Conservation (phyloP, 2,888 invertebrate species). For the Lordiphosa fenestrarum region DNA sequence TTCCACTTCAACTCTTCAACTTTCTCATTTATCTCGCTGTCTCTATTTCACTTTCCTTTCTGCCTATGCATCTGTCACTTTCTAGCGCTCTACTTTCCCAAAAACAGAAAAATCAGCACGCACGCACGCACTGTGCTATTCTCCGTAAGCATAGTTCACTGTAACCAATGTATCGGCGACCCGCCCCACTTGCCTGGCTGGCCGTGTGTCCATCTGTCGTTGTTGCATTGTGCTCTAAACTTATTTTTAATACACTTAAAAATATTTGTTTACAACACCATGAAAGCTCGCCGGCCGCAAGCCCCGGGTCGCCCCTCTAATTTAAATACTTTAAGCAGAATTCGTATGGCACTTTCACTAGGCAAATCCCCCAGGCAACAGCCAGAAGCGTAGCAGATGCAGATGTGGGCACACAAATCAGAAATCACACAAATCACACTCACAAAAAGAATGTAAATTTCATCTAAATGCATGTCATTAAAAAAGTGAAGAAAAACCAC, state of each 20-base stretch:
- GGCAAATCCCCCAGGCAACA: conserved; percentile 7
- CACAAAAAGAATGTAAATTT: conserved; percentile 64
- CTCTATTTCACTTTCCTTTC: conserved; percentile 39
- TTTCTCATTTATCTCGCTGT: conserved; percentile 57
- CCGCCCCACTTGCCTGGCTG: conserved; percentile 36
- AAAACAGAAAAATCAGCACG: not conserved
- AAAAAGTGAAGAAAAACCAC: conserved; percentile 73
- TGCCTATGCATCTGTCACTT: conserved; percentile 58
- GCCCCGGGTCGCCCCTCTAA: conserved; percentile 46
- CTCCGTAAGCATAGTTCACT: conserved; percentile 61
- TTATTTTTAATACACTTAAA: conserved; percentile 68
- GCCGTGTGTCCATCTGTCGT: conserved; percentile 21
- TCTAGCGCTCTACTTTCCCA: conserved; percentile 57
- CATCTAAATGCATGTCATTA: conserved; percentile 77
- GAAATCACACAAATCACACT: conserved; percentile 49
- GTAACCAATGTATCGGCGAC: conserved; percentile 42
- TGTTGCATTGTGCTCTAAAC: conserved; percentile 47
- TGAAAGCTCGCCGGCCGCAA: conserved; percentile 42
- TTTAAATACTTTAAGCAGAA: conserved; percentile 49
- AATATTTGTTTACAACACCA: conserved; percentile 60
- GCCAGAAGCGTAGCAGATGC: conserved; percentile 60
- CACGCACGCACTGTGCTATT: conserved; percentile 33
- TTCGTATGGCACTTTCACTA: conserved; percentile 60
- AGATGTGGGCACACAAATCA: conserved; percentile 49
- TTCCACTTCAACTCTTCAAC: conserved; percentile 50